Percentiles rank a stretch among this genome's conserved stretches.
phyloP scores from a whole-genome alignment of 1,140 invertebrate species.

The Phocides pigmalion region DNA sequence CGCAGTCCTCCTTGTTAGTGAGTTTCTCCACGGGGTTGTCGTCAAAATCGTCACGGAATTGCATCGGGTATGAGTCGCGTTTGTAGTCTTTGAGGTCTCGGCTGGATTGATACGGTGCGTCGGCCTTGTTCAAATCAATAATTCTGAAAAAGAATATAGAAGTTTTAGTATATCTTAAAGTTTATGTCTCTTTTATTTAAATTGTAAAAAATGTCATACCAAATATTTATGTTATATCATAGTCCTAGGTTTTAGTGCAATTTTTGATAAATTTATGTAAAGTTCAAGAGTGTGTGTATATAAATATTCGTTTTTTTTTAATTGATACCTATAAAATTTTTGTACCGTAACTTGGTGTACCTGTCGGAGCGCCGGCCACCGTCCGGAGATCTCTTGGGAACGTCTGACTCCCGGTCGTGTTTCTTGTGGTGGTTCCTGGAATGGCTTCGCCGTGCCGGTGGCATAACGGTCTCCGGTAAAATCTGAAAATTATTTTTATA shows the following conservation, averaged over 20 bases:
- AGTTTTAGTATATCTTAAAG: background rate
- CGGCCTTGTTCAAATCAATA: slow-evolving; percentile 77
- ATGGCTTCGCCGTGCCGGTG: slow-evolving; percentile 76
- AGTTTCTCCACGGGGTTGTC: slow-evolving; percentile 78
- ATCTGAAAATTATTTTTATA: slow-evolving; percentile 53
- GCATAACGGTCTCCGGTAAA: slow-evolving; percentile 83
- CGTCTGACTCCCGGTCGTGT: slow-evolving; percentile 67
- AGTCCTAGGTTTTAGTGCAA: too few species aligned
- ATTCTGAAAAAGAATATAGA: slow-evolving; percentile 61
- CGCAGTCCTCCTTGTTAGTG: slow-evolving; percentile 78
- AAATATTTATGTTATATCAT: too few species aligned
- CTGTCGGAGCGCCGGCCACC: slow-evolving; percentile 66
- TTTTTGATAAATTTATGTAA: too few species aligned
- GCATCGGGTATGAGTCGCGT: slow-evolving; percentile 60
- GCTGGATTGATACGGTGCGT: slow-evolving; percentile 66
- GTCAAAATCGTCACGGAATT: slow-evolving; percentile 57
- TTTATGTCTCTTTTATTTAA: too few species aligned
- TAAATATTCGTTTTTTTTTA: too few species aligned
- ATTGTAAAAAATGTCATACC: too few species aligned
- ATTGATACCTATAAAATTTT: background rate
- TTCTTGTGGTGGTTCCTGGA: slow-evolving; percentile 79
- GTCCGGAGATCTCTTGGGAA: slow-evolving; percentile 67
- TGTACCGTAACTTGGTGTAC: slow-evolving; percentile 39
- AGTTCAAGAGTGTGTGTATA: too few species aligned
- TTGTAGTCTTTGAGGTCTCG: slow-evolving; percentile 67